These are phyloP conservation scores for Tridacna crocea DNA, from an alignment of 2,888 invertebrate genomes.

Conservation along the genomic window DNA sequence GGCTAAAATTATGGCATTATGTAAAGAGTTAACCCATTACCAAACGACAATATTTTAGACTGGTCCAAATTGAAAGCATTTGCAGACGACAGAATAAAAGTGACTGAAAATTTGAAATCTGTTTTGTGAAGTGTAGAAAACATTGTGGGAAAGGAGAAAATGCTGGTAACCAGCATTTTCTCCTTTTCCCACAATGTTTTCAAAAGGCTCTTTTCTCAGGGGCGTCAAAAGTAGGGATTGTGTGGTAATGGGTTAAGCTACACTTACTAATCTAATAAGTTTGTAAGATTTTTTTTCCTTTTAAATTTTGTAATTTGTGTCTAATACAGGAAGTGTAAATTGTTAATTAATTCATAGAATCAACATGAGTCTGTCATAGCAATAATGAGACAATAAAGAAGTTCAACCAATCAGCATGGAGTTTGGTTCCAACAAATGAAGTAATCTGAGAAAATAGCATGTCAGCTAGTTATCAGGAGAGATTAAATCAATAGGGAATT, in stretches of 20 bases:
- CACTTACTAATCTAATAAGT: too few species aligned
- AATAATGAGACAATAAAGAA: slow-evolving; percentile 17
- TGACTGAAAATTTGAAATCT: background rate
- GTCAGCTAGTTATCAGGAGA: slow-evolving; percentile 13
- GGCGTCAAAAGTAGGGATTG: too few species aligned
- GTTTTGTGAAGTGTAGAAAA: background rate
- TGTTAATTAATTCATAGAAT: too few species aligned
- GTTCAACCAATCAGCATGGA: slow-evolving; percentile 8
- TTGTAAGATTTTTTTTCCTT: too few species aligned
- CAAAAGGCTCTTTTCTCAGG: too few species aligned
- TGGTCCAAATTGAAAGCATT: background rate
- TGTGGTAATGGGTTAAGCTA: too few species aligned
- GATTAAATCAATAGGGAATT: background rate
- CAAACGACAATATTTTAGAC: background rate
- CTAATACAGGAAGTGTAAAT: too few species aligned
- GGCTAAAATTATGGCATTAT: too few species aligned
- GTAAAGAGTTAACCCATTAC: background rate
- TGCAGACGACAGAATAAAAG: background rate
- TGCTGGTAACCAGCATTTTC: too few species aligned
- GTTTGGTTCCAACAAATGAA: slow-evolving; percentile 10
- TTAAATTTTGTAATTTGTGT: too few species aligned
- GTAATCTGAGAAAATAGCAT: slow-evolving; percentile 27
- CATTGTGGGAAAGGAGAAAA: slow-evolving; percentile 3
- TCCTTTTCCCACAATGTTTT: too few species aligned
- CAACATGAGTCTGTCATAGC: background rate